Evolutionary conservation across 2,888 invertebrate genomes (phyloP), one percentile per base, ranked within the genome.

Genomic region (Platycheirus albimanus): DNA sequence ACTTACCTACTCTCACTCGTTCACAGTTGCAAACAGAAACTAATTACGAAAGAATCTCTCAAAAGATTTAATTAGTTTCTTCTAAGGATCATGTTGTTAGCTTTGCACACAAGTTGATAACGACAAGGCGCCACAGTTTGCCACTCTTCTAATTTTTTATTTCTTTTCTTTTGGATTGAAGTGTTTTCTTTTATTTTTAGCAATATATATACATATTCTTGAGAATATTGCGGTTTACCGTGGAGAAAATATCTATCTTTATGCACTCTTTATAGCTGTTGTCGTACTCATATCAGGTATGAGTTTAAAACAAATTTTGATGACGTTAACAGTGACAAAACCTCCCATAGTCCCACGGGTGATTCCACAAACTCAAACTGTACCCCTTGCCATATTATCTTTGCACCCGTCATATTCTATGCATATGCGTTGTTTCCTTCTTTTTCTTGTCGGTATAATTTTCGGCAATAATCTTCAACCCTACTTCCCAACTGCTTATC

Each of bases 51-150:
- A 85, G 78, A 85, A 83, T 85, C 83, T 85, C 78, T 83, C 71
- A 80, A 85, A 85, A 78, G 83, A 83, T 85, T 85, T 83, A 85
- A 85, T 85, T 85, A 85, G 83, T 83, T 85, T 83, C 69, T 83
- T 54, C 52, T 49, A 77, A 83, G 77, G 83, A 78, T 83, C 85
- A 83, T 78, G 77, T 74, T 81, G 77, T 85, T 83, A 85, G 85
- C 83, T 78, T 75, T 74, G 81, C 77, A 74, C 74, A 80, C 77
- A 77, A 81, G 45, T 81, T 77, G 66, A 81, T 81, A 71, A 81
- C 77, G 76, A 71, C 81, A 76, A 81, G 77, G 71, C 61, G 71
- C 71, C 33, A 41, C 58, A 71, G 71, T 66, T 71, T 76, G 49
- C 66, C 70, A 77, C 69, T 61, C 66, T 64, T 45, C 45, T 28